Conservation (phyloP, 2,888 invertebrate species). For the Parasteatoda lunata region DNA sequence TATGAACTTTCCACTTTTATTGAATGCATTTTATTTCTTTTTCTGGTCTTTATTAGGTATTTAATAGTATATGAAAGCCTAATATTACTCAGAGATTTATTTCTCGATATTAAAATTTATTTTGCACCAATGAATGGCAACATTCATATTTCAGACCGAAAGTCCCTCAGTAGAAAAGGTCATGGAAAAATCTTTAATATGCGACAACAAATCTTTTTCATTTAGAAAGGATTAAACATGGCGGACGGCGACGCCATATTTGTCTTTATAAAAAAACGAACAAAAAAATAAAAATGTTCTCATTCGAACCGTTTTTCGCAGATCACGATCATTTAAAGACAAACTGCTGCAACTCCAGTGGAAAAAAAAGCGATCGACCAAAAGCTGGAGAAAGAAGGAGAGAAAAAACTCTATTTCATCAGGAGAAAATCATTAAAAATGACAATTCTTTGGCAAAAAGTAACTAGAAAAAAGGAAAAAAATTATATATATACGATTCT, state of each 20-base stretch:
- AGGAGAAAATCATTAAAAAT: constrained; percentile 65
- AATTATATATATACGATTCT: constrained; percentile 55
- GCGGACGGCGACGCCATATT: constrained; percentile 47
- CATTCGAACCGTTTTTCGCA: constrained; percentile 40
- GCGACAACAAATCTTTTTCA: not conserved
- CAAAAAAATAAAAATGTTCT: not conserved
- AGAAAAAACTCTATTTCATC: constrained; percentile 54
- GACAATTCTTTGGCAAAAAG: constrained; percentile 42
- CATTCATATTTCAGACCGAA: not conserved
- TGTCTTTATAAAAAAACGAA: constrained; percentile 31
- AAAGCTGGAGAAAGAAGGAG: constrained; percentile 26
- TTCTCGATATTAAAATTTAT: constrained; percentile 2
- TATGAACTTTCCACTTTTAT: too few relatives aligned
- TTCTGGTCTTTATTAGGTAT: too few relatives aligned
- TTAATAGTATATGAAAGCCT: not conserved
- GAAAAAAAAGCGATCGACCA: constrained; percentile 43
- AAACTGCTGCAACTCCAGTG: constrained; percentile 34
- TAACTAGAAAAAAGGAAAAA: constrained; percentile 30
- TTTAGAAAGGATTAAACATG: constrained; percentile 21
- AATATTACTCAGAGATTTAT: not conserved
- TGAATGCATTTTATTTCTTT: too few relatives aligned
- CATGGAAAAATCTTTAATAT: constrained; percentile 3
- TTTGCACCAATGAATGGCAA: not conserved
- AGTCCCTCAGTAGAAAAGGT: not conserved
- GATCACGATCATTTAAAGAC: constrained; percentile 57